Evolutionary conservation across 2,113 vertebrate species (phyloP).

Genomic region (Calyptomena viridis): DNA sequence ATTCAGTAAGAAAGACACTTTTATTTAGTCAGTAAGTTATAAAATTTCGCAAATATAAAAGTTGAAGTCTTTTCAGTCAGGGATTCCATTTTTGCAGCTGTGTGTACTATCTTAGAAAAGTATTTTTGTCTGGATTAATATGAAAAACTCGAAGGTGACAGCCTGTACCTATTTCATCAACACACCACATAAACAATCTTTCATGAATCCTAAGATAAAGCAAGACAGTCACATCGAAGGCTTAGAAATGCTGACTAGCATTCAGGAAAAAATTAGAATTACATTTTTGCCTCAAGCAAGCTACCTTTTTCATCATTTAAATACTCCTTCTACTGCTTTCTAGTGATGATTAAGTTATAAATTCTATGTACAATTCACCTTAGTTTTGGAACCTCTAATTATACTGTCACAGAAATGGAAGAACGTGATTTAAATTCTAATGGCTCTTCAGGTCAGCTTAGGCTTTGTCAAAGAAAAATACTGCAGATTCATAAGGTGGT

Average conservation of each 20-base stretch:
- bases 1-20: background rate
- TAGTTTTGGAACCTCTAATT: background rate
- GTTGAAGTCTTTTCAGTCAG: background rate
- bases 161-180: background rate
- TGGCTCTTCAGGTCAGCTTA: background rate
- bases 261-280: background rate
- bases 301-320: background rate
- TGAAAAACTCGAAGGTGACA: background rate
- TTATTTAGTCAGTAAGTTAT: background rate
- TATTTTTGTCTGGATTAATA: background rate
- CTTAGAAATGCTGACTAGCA: background rate
- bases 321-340: background rate
- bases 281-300: background rate
- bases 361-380: background rate
- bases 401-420: background rate
- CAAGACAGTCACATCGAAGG: background rate
- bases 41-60: background rate
- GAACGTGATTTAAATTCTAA: background rate
- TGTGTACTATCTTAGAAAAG: background rate
- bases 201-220: background rate
- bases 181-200: background rate
- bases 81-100: background rate
- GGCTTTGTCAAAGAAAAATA: background rate
- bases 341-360: background rate
- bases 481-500: background rate